phyloP scores from a whole-genome alignment of 2,888 invertebrate species.

The Capitulum mitella region DNA sequence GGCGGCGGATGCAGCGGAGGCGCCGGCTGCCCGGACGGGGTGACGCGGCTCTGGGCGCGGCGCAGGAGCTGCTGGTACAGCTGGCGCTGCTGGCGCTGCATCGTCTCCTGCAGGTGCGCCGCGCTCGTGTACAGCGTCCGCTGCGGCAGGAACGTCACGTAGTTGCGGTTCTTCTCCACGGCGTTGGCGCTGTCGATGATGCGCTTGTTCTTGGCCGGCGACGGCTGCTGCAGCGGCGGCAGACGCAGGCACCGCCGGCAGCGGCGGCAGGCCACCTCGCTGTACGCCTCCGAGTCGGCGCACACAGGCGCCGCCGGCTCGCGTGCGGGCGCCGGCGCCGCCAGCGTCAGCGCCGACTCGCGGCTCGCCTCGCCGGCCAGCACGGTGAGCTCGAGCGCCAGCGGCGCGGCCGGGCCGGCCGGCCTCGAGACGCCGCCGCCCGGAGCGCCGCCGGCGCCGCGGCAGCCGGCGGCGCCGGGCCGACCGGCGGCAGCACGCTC shows the following conservation, averaged over 20 bases:
- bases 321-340: too few relatives aligned
- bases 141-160: slow-evolving; percentile 39
- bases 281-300: slow-evolving; percentile 36
- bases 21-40: slow-evolving; percentile 34
- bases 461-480: neutral
- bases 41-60: slow-evolving; percentile 40
- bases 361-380: neutral
- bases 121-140: slow-evolving; percentile 64
- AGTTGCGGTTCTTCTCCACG: slow-evolving; percentile 33
- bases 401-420: slow-evolving; percentile 29
- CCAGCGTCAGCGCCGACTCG: neutral
- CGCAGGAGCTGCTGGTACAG: slow-evolving; percentile 52
- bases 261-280: slow-evolving; percentile 39
- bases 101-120: slow-evolving; percentile 60
- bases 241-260: slow-evolving; percentile 37
- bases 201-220: slow-evolving; percentile 25
- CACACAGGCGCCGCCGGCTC: slow-evolving; percentile 26
- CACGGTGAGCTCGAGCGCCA: slow-evolving; percentile 21
- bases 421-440: slow-evolving; percentile 20
- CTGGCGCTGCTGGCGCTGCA: slow-evolving; percentile 57
- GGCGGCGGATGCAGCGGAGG: slow-evolving; percentile 26
- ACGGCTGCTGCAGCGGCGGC: slow-evolving; percentile 32
- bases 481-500: neutral
- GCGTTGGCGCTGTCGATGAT: slow-evolving; percentile 16
- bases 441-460: neutral